Conservation (phyloP, 2,113 vertebrate species). For the Centrocercus urophasianus region DNA sequence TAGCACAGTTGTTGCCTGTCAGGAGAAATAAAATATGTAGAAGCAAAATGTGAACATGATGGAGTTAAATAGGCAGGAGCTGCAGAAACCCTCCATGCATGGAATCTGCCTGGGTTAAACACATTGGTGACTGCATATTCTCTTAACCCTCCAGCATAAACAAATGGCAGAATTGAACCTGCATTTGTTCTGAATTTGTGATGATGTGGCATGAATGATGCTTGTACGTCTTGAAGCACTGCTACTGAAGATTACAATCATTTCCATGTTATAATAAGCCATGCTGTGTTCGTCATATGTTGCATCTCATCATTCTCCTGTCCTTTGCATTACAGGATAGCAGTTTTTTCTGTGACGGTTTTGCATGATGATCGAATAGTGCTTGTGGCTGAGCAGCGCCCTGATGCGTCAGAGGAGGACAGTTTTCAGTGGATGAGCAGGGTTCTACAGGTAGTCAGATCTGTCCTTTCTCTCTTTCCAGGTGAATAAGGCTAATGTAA, state of each 20-base stretch:
- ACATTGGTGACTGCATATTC: background rate
- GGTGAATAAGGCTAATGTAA: constrained; percentile 42
- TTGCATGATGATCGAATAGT: constrained; percentile 94
- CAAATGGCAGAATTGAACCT: background rate
- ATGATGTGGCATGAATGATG: background rate
- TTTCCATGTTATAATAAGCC: background rate
- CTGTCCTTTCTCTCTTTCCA: constrained; percentile 60
- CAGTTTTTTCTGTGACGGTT: constrained; percentile 94
- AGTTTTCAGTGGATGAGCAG: constrained; percentile 99
- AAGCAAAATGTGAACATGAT: background rate
- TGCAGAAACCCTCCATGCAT: background rate
- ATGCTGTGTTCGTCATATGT: background rate
- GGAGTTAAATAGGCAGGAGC: background rate
- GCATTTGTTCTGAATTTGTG: background rate
- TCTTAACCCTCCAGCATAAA: background rate
- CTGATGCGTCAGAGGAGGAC: constrained; percentile 95
- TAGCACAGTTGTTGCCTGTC: background rate
- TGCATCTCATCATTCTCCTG: constrained; percentile 49
- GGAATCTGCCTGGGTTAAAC: background rate
- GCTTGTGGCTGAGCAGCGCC: constrained; percentile 95
- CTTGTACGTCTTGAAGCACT: background rate
- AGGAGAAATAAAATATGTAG: background rate
- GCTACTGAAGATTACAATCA: background rate
- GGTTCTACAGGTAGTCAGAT: constrained; percentile 88
- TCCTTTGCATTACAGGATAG: constrained; percentile 84